Base-by-base conservation (phyloP, 2,888 invertebrate genomes). In the Volucella inflata region DNA sequence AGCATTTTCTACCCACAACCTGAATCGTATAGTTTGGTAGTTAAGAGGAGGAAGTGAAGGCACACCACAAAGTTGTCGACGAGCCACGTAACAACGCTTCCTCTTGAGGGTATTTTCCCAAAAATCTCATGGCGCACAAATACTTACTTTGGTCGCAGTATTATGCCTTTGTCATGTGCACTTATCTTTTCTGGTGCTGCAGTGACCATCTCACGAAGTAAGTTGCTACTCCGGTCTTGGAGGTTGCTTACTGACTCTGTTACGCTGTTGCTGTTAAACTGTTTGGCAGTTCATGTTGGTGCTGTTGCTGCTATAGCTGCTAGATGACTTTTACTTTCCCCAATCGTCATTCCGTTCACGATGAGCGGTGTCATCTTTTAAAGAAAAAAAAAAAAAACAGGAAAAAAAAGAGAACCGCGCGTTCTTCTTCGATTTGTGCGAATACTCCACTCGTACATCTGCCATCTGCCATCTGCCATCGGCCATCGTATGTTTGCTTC, bases 301-400 rank as follows among this genome's bases (percentile, higher is more conserved):
- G 50, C n/a, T 79, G 70, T 48, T 70, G 55, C 42, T 64, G 48
- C 53, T 70, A 21, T 51, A 14, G 70, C 81, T 77, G 71, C 76
- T 85, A 84, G 79, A 72, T 84, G 79, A 87, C 87, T 87, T 87
- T 87, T 87, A 87, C 87, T 87, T 87, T 87, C 87, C 79, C 87
- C 87, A 87, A 87, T 84, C 78, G 75, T 75, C 78, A 83, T 87
- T 83, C 83, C 87, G n/a, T 77, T 81, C 85, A 85, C 85, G 81
- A 85, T 62, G 67, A 17, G 71, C 81, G 77, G 85, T 85, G 81
- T 85, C 85, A 85, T 85, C 85, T 85, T 81, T 71, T 72, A 51
- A 64, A 46, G 16, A 55, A 68, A 62, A 60, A 71, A 40, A 50
- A 48, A 46, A 75, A 67, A 50, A n/a, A 12, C 44, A 55, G n/a